These are phyloP conservation scores for Diarsia mendica DNA, from an alignment of 2,888 invertebrate genomes.

Conservation along the genomic window DNA sequence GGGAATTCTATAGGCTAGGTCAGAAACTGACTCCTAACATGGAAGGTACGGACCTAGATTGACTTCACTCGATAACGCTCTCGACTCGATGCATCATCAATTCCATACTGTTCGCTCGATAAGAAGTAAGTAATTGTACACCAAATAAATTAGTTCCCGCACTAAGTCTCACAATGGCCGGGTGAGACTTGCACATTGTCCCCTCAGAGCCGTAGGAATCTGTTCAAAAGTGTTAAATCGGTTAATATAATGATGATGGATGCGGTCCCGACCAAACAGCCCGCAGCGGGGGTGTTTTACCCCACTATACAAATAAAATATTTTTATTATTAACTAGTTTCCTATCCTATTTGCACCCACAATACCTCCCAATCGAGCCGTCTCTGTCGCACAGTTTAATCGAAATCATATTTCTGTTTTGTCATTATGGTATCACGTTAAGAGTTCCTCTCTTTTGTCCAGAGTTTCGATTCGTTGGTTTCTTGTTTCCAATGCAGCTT, in stretches of 20 bases:
- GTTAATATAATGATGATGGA: slow-evolving; percentile 91
- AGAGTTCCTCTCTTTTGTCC: slow-evolving; percentile 89
- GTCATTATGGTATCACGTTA: slow-evolving; percentile 90
- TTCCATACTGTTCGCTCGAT: slow-evolving; percentile 61
- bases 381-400: slow-evolving; percentile 86
- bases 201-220: slow-evolving; percentile 80
- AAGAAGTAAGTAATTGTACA: slow-evolving; percentile 67
- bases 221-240: slow-evolving; percentile 90
- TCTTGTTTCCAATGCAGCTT: slow-evolving; percentile 88
- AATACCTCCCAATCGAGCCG: slow-evolving; percentile 72
- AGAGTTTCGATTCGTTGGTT: slow-evolving; percentile 85
- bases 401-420: slow-evolving; percentile 91
- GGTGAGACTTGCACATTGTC: slow-evolving; percentile 69
- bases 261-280: slow-evolving; percentile 88
- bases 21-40: slow-evolving; percentile 77
- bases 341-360: slow-evolving; percentile 81
- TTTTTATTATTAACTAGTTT: slow-evolving; percentile 89
- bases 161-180: slow-evolving; percentile 48
- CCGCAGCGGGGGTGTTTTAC: slow-evolving; percentile 90
- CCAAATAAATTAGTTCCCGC: slow-evolving; percentile 65
- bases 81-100: slow-evolving; percentile 73
- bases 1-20: slow-evolving; percentile 77
- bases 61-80: slow-evolving; percentile 71
- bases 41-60: slow-evolving; percentile 74
- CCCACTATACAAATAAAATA: slow-evolving; percentile 90